Conservation (phyloP, 2,797 vertebrate genomes). For the Peromyscus melanophrys region DNA sequence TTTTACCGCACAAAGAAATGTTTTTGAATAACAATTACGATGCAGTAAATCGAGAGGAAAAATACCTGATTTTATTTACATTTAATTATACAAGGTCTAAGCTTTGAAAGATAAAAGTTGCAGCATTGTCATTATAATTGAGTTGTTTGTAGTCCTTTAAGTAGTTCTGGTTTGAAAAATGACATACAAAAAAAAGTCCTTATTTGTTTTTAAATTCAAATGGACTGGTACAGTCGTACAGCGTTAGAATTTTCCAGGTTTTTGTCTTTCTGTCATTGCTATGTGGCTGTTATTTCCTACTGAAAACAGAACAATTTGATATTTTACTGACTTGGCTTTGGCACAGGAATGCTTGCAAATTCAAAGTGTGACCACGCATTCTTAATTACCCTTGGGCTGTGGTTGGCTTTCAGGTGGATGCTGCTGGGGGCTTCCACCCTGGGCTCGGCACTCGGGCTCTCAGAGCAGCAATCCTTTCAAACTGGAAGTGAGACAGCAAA, state of each 20-base stretch:
- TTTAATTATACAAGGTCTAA: constrained; percentile 58
- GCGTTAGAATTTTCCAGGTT: constrained; percentile 42
- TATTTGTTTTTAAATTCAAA: constrained; percentile 39
- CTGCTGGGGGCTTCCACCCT: not conserved
- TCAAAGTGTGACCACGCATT: not conserved
- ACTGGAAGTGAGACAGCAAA: constrained; percentile 24
- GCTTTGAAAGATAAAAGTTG: constrained; percentile 55
- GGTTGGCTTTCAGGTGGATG: not conserved
- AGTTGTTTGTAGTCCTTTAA: constrained; percentile 49
- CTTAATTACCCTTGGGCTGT: not conserved
- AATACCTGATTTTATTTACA: constrained; percentile 68
- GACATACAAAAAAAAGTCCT: not conserved
- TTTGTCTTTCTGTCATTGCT: constrained; percentile 59
- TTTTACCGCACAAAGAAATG: constrained; percentile 67
- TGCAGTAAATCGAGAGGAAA: constrained; percentile 55
- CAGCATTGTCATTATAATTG: constrained; percentile 66
- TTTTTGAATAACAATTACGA: constrained; percentile 70
- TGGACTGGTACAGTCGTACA: not conserved
- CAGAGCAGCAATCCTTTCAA: constrained; percentile 26
- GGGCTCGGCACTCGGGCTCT: not conserved
- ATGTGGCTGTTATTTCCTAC: constrained; percentile 35
- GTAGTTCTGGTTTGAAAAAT: constrained; percentile 60
- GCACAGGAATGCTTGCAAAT: not conserved
- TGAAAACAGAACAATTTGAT: not conserved
- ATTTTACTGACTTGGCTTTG: constrained; percentile 49